Evolutionary conservation across 2,113 vertebrate species (phyloP).

Genomic region (Tapirus terrestris): DNA sequence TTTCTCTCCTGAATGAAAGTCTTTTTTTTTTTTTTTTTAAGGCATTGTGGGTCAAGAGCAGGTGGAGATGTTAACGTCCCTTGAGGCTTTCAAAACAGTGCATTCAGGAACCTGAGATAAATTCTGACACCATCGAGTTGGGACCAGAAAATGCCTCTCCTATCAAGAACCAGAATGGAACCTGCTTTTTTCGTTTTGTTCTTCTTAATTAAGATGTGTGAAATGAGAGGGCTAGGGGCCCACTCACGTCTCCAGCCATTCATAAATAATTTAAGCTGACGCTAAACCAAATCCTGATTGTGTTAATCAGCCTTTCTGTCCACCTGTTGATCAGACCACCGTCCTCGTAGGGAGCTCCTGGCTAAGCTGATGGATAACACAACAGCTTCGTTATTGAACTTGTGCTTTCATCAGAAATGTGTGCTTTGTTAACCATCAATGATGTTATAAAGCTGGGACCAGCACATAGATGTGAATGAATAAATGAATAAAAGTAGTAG

Average conservation of each 20-base stretch:
- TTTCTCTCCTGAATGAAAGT: not conserved
- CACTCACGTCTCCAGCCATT: not conserved
- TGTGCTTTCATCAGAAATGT: not conserved
- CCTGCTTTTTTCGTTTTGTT: not conserved
- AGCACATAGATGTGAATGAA: not conserved
- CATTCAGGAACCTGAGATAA: not conserved
- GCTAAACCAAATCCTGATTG: not conserved
- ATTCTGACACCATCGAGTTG: not conserved
- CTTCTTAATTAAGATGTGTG: not conserved
- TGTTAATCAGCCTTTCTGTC: not conserved
- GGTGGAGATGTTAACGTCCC: not conserved
- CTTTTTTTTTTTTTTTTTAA: not conserved
- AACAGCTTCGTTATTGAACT: not conserved
- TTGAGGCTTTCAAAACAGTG: not conserved
- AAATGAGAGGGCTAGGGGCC: too few species aligned
- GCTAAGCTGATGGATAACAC: not conserved
- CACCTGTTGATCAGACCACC: not conserved
- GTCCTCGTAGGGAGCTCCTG: not conserved
- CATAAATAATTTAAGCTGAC: not conserved
- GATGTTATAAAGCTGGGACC: not conserved
- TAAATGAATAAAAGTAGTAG: fast-evolving
- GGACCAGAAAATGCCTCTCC: not conserved
- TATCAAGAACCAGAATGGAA: not conserved
- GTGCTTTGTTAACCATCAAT: not conserved
- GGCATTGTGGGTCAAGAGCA: not conserved